These are phyloP conservation scores for Lasioglossum leucozonium DNA, from an alignment of 2,888 invertebrate genomes.

Conservation along the genomic window DNA sequence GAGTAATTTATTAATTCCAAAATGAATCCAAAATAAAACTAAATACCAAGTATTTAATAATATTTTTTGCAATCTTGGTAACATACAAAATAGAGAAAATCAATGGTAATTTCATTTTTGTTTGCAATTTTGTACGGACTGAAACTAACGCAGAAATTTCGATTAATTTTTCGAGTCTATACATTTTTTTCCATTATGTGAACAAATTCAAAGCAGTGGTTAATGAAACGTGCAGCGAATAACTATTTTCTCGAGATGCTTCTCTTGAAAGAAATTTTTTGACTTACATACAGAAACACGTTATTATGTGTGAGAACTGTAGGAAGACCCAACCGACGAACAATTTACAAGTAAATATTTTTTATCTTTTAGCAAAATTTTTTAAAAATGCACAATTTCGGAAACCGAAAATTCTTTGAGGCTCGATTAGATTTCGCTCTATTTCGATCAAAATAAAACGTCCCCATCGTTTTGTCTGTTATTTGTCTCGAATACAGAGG, in stretches of 20 bases:
- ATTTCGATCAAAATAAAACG: not conserved
- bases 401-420: not conserved
- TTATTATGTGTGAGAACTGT: not conserved
- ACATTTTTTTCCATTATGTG: not conserved
- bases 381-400: not conserved
- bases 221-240: not conserved
- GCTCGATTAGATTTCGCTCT: not conserved
- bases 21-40: no score
- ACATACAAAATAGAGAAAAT: not conserved
- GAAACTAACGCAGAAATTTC: not conserved
- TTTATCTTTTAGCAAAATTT: no score
- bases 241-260: not conserved
- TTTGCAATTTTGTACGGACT: not conserved
- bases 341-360: not conserved
- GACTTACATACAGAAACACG: not conserved
- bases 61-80: not conserved
- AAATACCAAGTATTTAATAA: not conserved
- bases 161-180: not conserved
- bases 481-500: not conserved
- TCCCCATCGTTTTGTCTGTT: not conserved
- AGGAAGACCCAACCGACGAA: not conserved
- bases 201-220: slow-evolving; percentile 5
- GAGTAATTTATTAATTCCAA: not conserved
- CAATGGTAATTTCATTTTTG: not conserved
- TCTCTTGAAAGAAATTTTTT: not conserved